These are phyloP conservation scores for Myiotriccus ornatus DNA, from an alignment of 2,797 vertebrate species.

Conservation along the genomic window DNA sequence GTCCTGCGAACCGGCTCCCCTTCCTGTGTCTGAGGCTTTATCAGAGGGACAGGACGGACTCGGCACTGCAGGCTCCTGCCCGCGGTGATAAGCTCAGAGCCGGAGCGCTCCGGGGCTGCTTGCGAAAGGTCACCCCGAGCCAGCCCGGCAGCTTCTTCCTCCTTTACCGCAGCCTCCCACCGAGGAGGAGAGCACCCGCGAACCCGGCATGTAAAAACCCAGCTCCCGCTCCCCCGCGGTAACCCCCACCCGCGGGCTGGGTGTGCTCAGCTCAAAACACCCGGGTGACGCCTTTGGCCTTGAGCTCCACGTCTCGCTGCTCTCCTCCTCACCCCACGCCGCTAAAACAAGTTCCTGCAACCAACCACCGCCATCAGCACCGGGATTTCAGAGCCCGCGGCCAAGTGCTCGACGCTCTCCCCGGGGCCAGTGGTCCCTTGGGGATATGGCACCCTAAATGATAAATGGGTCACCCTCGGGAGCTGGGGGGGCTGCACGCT, in stretches of 20 bases:
- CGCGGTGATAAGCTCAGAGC: not conserved
- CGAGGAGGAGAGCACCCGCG: not conserved
- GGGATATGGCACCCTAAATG: not conserved
- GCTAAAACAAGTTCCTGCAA: not conserved
- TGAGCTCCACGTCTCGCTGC: not conserved
- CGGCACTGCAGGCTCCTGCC: not conserved
- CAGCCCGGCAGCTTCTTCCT: not conserved
- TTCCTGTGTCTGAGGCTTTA: conserved; percentile 8
- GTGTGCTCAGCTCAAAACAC: not conserved
- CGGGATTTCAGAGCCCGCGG: not conserved
- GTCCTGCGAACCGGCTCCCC: not conserved
- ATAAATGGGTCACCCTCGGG: not conserved
- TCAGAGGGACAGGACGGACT: not conserved
- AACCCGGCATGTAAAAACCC: fast-evolving
- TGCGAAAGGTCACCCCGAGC: not conserved
- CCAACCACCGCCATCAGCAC: not conserved
- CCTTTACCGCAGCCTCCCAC: not conserved
- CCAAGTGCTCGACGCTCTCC: not conserved
- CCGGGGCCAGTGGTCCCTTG: fast-evolving
- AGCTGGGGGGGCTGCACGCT: fast-evolving
- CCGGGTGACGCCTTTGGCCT: not conserved
- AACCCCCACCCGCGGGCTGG: not conserved
- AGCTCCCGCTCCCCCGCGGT: not conserved
- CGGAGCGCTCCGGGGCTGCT: fast-evolving
- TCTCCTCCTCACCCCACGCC: not conserved